Percentiles rank a stretch among this genome's conserved stretches.
Conservation (phyloP, 2,797 vertebrate species). For the Huso huso region DNA sequence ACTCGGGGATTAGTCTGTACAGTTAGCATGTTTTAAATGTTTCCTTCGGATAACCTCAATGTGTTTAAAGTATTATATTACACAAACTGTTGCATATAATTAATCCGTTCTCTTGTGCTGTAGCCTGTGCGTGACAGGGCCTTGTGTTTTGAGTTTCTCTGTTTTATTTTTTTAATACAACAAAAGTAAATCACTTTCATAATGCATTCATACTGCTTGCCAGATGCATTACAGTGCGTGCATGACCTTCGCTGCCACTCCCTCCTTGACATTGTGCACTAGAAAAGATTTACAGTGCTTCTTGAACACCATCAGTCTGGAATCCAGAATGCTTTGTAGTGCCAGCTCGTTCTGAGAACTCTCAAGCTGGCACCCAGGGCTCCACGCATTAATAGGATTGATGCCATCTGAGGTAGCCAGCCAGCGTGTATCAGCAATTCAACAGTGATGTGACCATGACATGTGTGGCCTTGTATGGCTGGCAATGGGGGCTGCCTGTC, state of each 20-base stretch:
- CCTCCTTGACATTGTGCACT: conserved; percentile 16
- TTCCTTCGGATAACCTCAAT: too few relatives aligned
- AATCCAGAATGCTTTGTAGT: not conserved
- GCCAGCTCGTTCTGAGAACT: not conserved
- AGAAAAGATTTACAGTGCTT: not conserved
- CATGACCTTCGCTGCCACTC: not conserved
- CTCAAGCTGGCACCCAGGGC: not conserved
- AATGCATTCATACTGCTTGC: conserved; percentile 4
- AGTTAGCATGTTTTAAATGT: too few relatives aligned
- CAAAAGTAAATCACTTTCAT: not conserved
- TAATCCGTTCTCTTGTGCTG: too few relatives aligned
- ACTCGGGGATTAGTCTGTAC: too few relatives aligned
- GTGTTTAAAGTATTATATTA: too few relatives aligned
- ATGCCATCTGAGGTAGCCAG: not conserved
- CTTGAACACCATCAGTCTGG: not conserved
- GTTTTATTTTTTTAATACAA: not conserved
- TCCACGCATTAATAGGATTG: not conserved
- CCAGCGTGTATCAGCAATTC: not conserved
- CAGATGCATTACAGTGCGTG: not conserved
- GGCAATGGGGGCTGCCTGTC: conserved; percentile 11
- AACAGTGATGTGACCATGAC: not conserved
- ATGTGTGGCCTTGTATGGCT: conserved; percentile 19
- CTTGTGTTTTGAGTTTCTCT: not conserved
- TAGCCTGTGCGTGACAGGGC: not conserved
- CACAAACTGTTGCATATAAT: too few relatives aligned